These are phyloP conservation scores for Pseudococcus jackbeardsleyi DNA, from an alignment of 2,888 invertebrate genomes.

Conservation along the genomic window DNA sequence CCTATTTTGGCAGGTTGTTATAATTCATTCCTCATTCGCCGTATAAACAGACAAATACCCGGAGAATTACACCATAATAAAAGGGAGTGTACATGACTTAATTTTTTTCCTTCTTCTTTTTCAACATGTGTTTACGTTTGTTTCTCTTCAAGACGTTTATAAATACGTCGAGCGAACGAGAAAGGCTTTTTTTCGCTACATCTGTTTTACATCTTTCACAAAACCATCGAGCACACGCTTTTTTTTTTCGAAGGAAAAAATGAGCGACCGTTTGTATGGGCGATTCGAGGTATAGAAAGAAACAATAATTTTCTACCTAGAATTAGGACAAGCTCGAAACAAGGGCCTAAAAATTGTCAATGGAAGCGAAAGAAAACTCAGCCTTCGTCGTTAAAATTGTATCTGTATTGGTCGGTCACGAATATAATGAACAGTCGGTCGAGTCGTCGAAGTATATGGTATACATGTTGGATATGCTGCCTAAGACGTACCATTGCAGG, in stretches of 20 bases:
- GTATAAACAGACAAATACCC: slow-evolving; percentile 48
- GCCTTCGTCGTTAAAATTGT: neutral
- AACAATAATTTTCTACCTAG: neutral
- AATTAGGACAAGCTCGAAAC: neutral
- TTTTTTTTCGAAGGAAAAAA: slow-evolving; percentile 16
- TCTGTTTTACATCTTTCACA: slow-evolving; percentile 51
- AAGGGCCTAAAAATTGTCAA: neutral
- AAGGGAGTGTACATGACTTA: slow-evolving; percentile 46
- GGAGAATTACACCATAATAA: slow-evolving; percentile 25
- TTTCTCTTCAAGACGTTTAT: slow-evolving; percentile 49
- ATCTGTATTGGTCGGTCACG: neutral
- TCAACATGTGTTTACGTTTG: slow-evolving; percentile 48
- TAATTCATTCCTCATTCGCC: slow-evolving; percentile 41
- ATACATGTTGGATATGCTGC: neutral
- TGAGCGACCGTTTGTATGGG: neutral
- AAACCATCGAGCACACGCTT: slow-evolving; percentile 25
- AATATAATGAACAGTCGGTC: too few species aligned
- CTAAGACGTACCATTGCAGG: neutral
- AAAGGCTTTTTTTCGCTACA: slow-evolving; percentile 49
- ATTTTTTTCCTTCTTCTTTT: slow-evolving; percentile 3
- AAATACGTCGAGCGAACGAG: slow-evolving; percentile 36
- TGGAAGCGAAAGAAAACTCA: neutral
- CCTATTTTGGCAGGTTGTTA: slow-evolving; percentile 53
- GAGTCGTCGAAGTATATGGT: neutral
- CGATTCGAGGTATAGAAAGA: neutral